A percentile compares a stretch with the other conserved stretches of the same genome.
Evolutionary conservation across 2,113 vertebrate genomes (phyloP).

Genomic region (Paraplagusia blochii): DNA sequence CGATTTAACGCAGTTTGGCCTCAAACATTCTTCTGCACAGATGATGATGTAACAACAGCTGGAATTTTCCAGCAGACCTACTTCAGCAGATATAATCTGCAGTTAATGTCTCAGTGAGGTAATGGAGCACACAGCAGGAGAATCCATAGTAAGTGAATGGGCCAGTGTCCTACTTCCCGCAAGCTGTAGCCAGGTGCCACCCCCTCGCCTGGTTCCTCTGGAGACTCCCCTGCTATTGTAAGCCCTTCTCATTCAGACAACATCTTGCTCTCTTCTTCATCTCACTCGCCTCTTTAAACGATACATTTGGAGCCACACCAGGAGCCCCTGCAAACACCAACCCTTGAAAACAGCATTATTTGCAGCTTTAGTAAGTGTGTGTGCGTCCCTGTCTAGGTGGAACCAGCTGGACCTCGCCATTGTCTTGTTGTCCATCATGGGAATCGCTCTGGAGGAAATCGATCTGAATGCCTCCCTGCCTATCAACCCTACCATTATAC

Average conservation of each 20-base stretch:
- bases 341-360: not conserved
- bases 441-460: conserved; percentile 71
- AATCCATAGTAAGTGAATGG: no score
- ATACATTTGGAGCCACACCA: no score
- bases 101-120: no score
- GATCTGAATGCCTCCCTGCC: conserved; percentile 69
- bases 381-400: conserved; percentile 54
- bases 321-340: not conserved
- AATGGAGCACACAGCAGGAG: no score
- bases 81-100: no score
- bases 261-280: not conserved
- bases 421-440: conserved; percentile 73
- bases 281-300: not conserved
- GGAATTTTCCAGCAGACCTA: no score
- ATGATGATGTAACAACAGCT: no score
- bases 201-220: not conserved
- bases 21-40: no score
- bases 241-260: not conserved
- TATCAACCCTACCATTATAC: conserved; percentile 75
- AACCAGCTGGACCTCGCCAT: conserved; percentile 74
- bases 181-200: not conserved
- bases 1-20: no score
- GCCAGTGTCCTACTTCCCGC: no score
- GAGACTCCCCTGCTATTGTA: not conserved
- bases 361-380: not conserved